These are phyloP conservation scores for Zaprionus lineosus DNA, from an alignment of 2,888 invertebrate species.

Conservation along the genomic window DNA sequence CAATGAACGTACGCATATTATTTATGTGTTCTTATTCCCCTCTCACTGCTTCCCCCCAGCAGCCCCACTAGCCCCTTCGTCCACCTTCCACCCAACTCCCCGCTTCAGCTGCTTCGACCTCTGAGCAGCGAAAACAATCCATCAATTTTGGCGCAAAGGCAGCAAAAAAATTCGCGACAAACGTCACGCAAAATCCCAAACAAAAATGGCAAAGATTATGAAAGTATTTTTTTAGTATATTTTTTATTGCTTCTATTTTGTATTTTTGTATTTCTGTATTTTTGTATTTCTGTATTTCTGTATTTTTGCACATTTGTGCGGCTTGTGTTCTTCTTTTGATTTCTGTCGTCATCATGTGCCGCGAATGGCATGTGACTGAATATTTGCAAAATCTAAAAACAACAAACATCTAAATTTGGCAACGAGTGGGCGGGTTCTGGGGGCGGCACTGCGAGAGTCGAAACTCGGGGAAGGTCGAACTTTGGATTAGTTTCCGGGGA, in stretches of 20 bases:
- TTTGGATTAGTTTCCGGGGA: too few relatives aligned
- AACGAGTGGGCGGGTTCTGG: constrained; percentile 19
- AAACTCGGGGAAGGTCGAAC: neutral
- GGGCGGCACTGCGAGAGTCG: constrained; percentile 4
- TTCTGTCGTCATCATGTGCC: constrained; percentile 38
- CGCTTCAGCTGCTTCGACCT: too few relatives aligned
- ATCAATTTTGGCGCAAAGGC: constrained; percentile 2
- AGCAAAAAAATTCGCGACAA: constrained; percentile 46
- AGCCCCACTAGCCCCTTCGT: too few relatives aligned
- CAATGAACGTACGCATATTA: constrained; percentile 30
- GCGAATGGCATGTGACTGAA: constrained; percentile 52
- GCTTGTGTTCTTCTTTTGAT: constrained; percentile 1
- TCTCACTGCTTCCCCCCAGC: neutral
- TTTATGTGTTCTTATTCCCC: constrained; percentile 1
- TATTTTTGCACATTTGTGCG: neutral
- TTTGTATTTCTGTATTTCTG: neutral
- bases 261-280: neutral
- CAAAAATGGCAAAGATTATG: constrained; percentile 13
- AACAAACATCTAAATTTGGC: constrained; percentile 50
- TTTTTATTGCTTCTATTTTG: too few relatives aligned
- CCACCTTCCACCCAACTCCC: too few relatives aligned
- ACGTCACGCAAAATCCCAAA: constrained; percentile 54
- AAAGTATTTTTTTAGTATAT: constrained; percentile 7
- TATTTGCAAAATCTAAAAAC: constrained; percentile 23
- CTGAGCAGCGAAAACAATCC: constrained; percentile 28